phyloP scores from a whole-genome alignment of 2,888 invertebrate species.

The Ypsolopha sequella region DNA sequence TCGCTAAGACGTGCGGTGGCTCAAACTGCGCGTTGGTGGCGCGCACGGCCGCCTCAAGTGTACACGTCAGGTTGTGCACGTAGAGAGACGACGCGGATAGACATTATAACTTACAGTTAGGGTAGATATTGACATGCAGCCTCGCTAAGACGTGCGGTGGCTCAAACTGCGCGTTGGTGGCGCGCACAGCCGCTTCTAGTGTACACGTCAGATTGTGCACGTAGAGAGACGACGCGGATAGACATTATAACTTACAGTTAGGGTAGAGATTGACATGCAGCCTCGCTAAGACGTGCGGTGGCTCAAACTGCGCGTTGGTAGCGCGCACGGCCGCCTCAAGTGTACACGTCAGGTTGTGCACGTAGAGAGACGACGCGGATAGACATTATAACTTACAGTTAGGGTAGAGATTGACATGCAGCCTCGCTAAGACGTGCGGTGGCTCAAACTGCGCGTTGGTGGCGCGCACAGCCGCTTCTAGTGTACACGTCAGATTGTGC shows the following conservation, averaged over 20 bases:
- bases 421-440: conserved; percentile 86
- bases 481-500: conserved; percentile 87
- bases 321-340: conserved; percentile 89
- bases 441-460: conserved; percentile 96
- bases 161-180: conserved; percentile 95
- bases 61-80: conserved; percentile 88
- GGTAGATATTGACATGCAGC: conserved; percentile 83
- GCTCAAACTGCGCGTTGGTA: conserved; percentile 95
- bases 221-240: conserved; percentile 86
- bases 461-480: conserved; percentile 88
- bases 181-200: conserved; percentile 87
- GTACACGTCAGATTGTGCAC: conserved; percentile 90
- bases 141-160: conserved; percentile 90
- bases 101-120: conserved; percentile 37
- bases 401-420: conserved; percentile 83
- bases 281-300: conserved; percentile 88
- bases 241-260: conserved; percentile 42
- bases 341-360: conserved; percentile 89
- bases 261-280: conserved; percentile 83
- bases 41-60: conserved; percentile 87
- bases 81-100: conserved; percentile 83
- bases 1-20: conserved; percentile 88
- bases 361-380: conserved; percentile 78
- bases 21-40: conserved; percentile 96
- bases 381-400: conserved; percentile 44